Conservation (phyloP, 2,113 vertebrate genomes). For the Notechis scutatus region DNA sequence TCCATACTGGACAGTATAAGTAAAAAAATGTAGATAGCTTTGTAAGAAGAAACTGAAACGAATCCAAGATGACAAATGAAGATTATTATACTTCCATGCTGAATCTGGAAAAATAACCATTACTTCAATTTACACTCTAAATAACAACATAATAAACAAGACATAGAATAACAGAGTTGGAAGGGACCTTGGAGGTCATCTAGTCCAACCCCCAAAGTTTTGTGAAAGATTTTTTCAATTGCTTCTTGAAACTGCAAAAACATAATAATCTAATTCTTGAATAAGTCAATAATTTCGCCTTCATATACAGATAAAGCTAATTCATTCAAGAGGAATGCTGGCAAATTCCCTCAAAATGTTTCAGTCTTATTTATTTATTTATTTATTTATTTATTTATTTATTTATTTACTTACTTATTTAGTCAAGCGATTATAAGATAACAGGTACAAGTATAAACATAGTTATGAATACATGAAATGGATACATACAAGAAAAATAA, state of each 20-base stretch:
- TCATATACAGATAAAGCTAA: neutral
- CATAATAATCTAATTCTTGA: neutral
- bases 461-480: too few species aligned
- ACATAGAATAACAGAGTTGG: too few species aligned
- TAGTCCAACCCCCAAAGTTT: neutral
- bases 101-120: neutral
- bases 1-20: neutral
- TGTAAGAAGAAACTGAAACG: neutral
- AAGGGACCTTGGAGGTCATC: too few species aligned
- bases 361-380: neutral
- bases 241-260: neutral
- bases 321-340: neutral
- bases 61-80: neutral
- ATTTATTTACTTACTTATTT: too few species aligned
- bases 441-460: too few species aligned
- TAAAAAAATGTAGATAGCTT: neutral
- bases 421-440: too few species aligned
- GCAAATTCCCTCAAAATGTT: neutral
- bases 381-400: too few species aligned
- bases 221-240: neutral
- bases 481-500: too few species aligned
- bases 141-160: neutral
- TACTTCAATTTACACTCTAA: neutral
- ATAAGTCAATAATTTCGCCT: neutral
- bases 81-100: neutral